Evolutionary conservation across 2,797 vertebrate species (phyloP).

Genomic region (Siniperca scherzeri): DNA sequence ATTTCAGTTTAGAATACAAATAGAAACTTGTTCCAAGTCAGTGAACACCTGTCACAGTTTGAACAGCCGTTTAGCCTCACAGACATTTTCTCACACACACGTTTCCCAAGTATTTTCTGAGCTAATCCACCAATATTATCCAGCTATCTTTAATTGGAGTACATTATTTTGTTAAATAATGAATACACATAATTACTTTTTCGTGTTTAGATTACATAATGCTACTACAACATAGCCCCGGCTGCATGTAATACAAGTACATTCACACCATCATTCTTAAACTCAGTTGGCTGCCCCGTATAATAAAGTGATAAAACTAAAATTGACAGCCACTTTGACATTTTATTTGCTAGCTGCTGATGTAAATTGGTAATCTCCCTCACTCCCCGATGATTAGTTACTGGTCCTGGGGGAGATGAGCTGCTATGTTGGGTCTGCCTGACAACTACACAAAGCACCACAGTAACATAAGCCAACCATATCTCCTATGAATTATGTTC

Average conservation of each 20-base stretch:
- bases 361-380: neutral
- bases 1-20: conserved; percentile 14
- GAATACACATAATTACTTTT: neutral
- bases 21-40: conserved; percentile 16
- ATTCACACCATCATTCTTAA: neutral
- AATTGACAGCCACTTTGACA: neutral
- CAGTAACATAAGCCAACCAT: neutral
- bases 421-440: neutral
- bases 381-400: neutral
- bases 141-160: neutral
- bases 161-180: neutral
- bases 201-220: neutral
- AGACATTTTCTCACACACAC: neutral
- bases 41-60: conserved; percentile 10
- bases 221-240: neutral
- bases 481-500: neutral
- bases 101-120: neutral
- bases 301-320: neutral
- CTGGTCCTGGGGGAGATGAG: neutral
- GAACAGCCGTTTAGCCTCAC: conserved; percentile 18
- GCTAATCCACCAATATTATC: neutral
- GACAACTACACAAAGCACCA: neutral
- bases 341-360: neutral
- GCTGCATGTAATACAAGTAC: neutral
- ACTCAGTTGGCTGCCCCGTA: neutral